phyloP scores from a whole-genome alignment of 2,113 vertebrate genomes.

The Chinchilla lanigera region DNA sequence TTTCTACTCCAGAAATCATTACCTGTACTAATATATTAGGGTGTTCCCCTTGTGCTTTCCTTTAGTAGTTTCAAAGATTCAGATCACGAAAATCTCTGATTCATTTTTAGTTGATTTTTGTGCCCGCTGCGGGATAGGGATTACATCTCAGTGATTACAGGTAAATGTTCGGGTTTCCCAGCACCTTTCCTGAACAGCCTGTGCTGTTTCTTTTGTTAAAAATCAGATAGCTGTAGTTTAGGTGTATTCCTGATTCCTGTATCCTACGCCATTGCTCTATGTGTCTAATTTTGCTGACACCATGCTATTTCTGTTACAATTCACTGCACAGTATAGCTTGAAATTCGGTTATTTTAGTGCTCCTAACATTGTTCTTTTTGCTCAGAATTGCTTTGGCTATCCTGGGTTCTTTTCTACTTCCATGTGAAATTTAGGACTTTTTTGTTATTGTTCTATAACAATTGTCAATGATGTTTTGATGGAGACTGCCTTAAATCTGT shows the following conservation, averaged over 20 bases:
- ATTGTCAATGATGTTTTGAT: neutral
- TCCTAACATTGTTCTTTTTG: neutral
- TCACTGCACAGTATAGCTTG: neutral
- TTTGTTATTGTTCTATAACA: neutral
- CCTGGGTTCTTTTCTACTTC: neutral
- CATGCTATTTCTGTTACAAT: neutral
- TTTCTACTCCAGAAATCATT: neutral
- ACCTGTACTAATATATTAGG: neutral
- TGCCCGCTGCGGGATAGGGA: neutral
- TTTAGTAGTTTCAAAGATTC: neutral
- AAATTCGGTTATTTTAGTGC: neutral
- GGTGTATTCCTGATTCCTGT: neutral
- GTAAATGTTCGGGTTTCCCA: neutral
- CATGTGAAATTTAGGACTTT: neutral
- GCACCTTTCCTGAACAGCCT: neutral
- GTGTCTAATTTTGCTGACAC: neutral
- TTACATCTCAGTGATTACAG: neutral
- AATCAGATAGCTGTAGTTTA: neutral
- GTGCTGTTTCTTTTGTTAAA: neutral
- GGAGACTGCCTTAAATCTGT: neutral
- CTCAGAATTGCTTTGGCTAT: neutral
- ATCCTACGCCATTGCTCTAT: neutral
- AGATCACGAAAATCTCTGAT: neutral
- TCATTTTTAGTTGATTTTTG: neutral
- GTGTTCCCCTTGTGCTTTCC: neutral